These are phyloP conservation scores for Neoniphon sammara DNA, from an alignment of 2,797 vertebrate species.

Conservation along the genomic window DNA sequence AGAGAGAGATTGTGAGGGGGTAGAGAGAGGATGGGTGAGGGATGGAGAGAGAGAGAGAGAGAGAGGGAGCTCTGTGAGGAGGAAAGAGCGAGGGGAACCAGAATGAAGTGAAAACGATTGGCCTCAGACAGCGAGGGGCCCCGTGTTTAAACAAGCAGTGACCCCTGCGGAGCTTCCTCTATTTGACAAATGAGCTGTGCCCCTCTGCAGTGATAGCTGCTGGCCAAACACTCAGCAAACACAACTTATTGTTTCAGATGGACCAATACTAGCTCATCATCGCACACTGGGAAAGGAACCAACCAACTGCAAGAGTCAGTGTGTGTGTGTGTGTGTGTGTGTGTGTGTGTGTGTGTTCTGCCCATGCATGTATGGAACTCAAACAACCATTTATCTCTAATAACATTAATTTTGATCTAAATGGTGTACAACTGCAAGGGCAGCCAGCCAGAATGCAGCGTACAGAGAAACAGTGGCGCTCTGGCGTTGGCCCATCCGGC, in stretches of 20 bases:
- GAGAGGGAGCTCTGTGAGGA: background rate
- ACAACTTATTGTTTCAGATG: constrained; percentile 43
- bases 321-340: background rate
- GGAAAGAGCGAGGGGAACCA: background rate
- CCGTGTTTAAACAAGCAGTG: constrained; percentile 56
- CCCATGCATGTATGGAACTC: constrained; percentile 18
- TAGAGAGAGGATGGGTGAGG: background rate
- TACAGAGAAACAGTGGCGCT: background rate
- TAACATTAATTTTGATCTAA: constrained; percentile 35
- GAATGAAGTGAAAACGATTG: constrained; percentile 27
- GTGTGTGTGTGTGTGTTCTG: background rate
- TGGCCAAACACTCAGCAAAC: constrained; percentile 34
- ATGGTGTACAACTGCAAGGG: constrained; percentile 8
- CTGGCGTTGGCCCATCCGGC: constrained; percentile 3
- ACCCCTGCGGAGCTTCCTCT: constrained; percentile 58
- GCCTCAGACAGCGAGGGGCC: constrained; percentile 17
- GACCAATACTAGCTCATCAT: constrained; percentile 13
- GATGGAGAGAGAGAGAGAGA: background rate
- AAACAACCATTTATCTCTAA: constrained; percentile 37
- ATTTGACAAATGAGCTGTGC: constrained; percentile 57
- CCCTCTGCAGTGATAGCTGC: constrained; percentile 39
- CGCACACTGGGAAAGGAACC: constrained; percentile 4
- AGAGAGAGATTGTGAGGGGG: background rate
- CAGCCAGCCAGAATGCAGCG: constrained; percentile 2
- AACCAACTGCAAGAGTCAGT: background rate